A percentile compares a stretch with the other conserved stretches of the same genome.
phyloP scores from a whole-genome alignment of 2,888 invertebrate species.

The Loripinus fragilis region DNA sequence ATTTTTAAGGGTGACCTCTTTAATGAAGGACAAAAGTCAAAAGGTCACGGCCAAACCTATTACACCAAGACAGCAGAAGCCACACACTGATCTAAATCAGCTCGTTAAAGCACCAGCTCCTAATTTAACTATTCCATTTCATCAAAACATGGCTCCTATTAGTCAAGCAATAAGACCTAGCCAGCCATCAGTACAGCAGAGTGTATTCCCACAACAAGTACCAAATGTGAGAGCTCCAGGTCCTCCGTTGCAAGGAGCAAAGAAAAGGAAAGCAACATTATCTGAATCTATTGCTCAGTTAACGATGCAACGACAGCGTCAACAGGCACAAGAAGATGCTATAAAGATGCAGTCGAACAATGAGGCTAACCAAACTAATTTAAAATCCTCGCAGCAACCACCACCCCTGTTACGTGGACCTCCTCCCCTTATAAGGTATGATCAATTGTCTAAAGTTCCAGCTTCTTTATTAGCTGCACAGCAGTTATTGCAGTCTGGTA shows the following conservation, averaged over 20 bases:
- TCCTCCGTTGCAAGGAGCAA: slow-evolving; percentile 9
- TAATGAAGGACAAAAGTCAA: slow-evolving; percentile 60
- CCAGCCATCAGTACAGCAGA: not conserved
- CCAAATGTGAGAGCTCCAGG: slow-evolving; percentile 12
- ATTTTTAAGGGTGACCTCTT: slow-evolving; percentile 65
- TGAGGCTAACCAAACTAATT: not conserved
- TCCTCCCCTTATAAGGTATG: slow-evolving; percentile 63
- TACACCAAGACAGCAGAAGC: slow-evolving; percentile 19
- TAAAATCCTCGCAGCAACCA: slow-evolving; percentile 23
- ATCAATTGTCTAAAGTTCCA: slow-evolving; percentile 42
- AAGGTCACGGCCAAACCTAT: slow-evolving; percentile 25
- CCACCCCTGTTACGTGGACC: slow-evolving; percentile 68
- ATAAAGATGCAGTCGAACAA: not conserved
- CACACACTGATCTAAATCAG: slow-evolving; percentile 1
- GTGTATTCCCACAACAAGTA: not conserved
- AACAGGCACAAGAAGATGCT: slow-evolving; percentile 44
- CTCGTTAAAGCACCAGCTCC: not conserved
- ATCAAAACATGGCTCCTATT: slow-evolving; percentile 10
- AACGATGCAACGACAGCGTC: slow-evolving; percentile 44
- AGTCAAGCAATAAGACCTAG: not conserved
- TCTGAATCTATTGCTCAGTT: slow-evolving; percentile 53
- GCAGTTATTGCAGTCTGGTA: not conserved
- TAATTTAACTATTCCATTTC: slow-evolving; percentile 4
- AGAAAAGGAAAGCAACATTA: slow-evolving; percentile 52
- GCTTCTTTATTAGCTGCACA: not conserved